Evolutionary conservation across 2,888 invertebrate genomes (phyloP).

Genomic region (Glaucopsyche alexis): DNA sequence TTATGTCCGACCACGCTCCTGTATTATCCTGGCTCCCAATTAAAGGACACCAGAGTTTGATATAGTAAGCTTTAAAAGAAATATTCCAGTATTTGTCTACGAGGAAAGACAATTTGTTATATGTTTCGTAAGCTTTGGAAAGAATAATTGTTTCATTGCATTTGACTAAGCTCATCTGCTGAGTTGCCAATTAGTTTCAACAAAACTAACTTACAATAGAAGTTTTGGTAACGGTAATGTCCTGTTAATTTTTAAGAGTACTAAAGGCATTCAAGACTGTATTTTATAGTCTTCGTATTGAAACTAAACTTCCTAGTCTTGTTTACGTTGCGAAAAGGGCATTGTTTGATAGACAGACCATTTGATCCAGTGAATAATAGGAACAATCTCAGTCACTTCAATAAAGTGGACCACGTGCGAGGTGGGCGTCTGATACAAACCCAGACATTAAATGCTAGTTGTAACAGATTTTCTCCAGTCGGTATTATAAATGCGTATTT

Average conservation of each 20-base stretch:
- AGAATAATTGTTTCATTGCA: too few species aligned
- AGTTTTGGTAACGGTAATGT: too few species aligned
- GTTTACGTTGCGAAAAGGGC: conserved; percentile 2
- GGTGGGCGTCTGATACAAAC: conserved; percentile 9
- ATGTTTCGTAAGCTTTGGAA: too few species aligned
- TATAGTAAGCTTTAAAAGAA: neutral
- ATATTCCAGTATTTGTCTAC: neutral
- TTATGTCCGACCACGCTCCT: conserved; percentile 67
- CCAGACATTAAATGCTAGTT: neutral
- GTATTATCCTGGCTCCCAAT: conserved; percentile 39
- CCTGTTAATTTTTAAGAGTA: neutral
- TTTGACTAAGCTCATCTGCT: too few species aligned
- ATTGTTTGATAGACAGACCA: conserved; percentile 18
- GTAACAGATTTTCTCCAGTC: neutral
- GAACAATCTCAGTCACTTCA: neutral
- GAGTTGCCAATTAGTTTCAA: too few species aligned
- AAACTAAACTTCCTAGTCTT: neutral
- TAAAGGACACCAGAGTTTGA: neutral
- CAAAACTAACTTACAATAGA: too few species aligned
- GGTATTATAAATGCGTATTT: neutral
- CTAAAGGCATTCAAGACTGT: too few species aligned
- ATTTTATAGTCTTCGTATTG: neutral
- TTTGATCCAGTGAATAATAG: conserved; percentile 11
- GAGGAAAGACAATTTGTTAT: neutral
- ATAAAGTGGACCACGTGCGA: conserved; percentile 16